These are phyloP conservation scores for Phaethon lepturus DNA, from an alignment of 2,113 vertebrate genomes.

Conservation along the genomic window DNA sequence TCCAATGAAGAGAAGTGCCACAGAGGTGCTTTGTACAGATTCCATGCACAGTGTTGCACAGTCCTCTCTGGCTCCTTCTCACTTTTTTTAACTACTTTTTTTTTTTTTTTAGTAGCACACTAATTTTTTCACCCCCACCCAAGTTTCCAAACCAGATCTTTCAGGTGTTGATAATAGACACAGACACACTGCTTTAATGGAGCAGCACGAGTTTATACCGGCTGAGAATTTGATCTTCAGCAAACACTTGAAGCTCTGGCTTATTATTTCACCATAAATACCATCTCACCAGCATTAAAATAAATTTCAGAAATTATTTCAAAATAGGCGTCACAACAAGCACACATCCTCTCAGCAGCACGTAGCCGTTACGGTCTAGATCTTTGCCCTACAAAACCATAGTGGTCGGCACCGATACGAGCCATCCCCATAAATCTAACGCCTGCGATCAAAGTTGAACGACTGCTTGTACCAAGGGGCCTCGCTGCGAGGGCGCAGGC, in stretches of 20 bases:
- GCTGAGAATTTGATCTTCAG: background rate
- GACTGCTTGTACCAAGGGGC: background rate
- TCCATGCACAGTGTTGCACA: background rate
- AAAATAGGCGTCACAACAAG: background rate
- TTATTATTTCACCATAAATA: background rate
- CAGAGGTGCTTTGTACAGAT: background rate
- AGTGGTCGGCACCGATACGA: background rate
- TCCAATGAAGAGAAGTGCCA: background rate
- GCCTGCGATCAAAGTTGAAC: background rate
- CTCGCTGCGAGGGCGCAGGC: background rate
- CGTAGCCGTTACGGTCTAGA: background rate
- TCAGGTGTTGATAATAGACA: background rate
- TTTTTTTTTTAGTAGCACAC: background rate
- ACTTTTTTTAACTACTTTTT: background rate
- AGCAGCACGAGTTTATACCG: background rate
- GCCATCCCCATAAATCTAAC: background rate
- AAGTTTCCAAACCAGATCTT: background rate
- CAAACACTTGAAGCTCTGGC: background rate
- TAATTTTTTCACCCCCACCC: background rate
- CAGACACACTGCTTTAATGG: background rate
- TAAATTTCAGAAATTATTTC: background rate
- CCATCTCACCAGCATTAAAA: background rate
- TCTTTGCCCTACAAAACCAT: background rate
- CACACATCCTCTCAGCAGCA: background rate
- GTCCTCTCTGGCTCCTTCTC: background rate